These are phyloP conservation scores for Coptotermes formosanus DNA, from an alignment of 1,140 invertebrate species.

Conservation along the genomic window DNA sequence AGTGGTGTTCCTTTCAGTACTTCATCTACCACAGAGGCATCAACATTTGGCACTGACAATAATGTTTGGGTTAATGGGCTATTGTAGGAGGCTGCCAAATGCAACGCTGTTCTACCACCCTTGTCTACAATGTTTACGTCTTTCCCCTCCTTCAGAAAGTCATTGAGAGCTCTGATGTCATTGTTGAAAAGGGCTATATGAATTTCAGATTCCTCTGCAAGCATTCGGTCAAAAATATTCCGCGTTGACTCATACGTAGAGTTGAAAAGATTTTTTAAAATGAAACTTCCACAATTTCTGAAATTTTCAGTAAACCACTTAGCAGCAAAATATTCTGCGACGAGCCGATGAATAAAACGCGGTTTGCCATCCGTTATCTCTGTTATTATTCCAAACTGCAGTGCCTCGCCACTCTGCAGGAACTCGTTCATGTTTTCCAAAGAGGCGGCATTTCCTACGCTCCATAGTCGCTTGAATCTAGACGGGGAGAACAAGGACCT, in stretches of 20 bases:
- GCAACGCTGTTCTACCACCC: neutral
- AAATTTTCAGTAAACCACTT: neutral
- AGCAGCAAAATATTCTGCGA: neutral
- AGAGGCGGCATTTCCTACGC: no score
- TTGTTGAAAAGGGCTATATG: neutral
- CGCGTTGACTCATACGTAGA: neutral
- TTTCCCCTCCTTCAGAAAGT: neutral
- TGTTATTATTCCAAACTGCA: neutral
- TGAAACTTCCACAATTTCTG: neutral
- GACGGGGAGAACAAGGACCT: neutral
- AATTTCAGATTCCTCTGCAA: neutral
- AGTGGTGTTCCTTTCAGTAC: no score
- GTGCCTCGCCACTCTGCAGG: neutral
- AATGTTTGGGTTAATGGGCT: neutral
- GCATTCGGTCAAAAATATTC: neutral
- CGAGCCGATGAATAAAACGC: neutral
- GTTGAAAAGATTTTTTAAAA: neutral
- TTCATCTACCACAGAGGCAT: no score
- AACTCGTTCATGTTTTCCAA: neutral
- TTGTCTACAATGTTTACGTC: neutral
- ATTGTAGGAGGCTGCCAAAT: neutral
- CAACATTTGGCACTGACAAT: no score
- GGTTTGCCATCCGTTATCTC: neutral
- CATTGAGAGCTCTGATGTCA: neutral
- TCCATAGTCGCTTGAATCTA: neutral